Conservation (phyloP, 2,113 vertebrate species). For the Pogona vitticeps region DNA sequence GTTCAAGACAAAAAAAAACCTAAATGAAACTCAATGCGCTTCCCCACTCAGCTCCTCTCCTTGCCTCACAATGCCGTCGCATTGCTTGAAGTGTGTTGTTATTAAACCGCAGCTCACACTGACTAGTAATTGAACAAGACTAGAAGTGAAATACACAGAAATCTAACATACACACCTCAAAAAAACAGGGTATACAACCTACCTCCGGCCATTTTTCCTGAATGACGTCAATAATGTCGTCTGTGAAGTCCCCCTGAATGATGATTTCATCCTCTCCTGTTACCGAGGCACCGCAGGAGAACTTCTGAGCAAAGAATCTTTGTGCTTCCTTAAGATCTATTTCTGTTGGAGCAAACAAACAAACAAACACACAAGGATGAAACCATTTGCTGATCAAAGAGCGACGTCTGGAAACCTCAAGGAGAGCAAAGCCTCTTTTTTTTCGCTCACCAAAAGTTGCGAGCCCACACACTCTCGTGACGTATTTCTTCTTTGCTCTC, state of each 20-base stretch:
- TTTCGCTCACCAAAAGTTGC: slow-evolving; percentile 91
- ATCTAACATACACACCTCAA: background rate
- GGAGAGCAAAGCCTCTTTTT: background rate
- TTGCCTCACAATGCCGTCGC: background rate
- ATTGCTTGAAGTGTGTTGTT: background rate
- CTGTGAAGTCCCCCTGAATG: slow-evolving; percentile 99
- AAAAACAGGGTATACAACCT: background rate
- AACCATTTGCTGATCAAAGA: background rate
- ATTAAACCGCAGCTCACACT: background rate
- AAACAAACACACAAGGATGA: background rate
- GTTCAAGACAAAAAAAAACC: background rate
- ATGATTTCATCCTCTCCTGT: slow-evolving; percentile 98
- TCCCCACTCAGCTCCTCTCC: background rate
- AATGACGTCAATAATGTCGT: slow-evolving; percentile 98
- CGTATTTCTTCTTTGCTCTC: slow-evolving; percentile 98
- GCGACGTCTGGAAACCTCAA: no score
- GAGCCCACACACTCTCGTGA: slow-evolving; percentile 95
- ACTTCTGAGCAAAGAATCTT: slow-evolving; percentile 99
- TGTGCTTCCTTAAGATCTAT: slow-evolving; percentile 99
- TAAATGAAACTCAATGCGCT: background rate
- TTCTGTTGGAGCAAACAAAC: slow-evolving; percentile 76
- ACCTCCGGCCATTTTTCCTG: slow-evolving; percentile 99
- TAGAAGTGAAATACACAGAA: background rate
- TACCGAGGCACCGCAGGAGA: slow-evolving; percentile 98
- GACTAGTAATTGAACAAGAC: background rate